Conservation (phyloP, 2,888 invertebrate genomes). For the Melieria picta region DNA sequence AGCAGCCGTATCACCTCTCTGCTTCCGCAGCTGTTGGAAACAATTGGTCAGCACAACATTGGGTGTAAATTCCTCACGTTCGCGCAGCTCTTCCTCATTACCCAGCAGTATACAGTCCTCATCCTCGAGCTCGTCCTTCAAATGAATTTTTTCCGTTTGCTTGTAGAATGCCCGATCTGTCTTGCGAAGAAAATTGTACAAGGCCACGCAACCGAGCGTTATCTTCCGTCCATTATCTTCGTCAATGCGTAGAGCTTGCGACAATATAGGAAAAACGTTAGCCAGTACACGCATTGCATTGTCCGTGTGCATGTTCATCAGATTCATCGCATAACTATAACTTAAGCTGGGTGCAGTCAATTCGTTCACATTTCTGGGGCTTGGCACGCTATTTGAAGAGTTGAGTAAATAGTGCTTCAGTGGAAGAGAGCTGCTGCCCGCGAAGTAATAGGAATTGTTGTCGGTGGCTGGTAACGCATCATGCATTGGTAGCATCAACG, state of each 20-base stretch:
- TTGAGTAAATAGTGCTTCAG: constrained; percentile 58
- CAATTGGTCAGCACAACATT: constrained; percentile 58
- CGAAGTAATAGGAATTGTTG: constrained; percentile 50
- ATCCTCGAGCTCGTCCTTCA: constrained; percentile 40
- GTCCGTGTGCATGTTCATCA: constrained; percentile 51
- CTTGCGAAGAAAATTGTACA: constrained; percentile 63
- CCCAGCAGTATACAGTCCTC: constrained; percentile 55
- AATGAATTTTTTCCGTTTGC: constrained; percentile 51
- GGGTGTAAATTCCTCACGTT: constrained; percentile 59
- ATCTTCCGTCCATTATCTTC: constrained; percentile 60
- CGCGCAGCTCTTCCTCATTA: constrained; percentile 58
- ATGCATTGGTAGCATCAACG: constrained; percentile 37
- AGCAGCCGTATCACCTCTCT: constrained; percentile 55
- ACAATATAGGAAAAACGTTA: constrained; percentile 62
- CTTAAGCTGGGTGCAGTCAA: constrained; percentile 39
- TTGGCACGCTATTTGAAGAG: constrained; percentile 48
- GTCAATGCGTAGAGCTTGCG: constrained; percentile 59
- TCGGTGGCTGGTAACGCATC: constrained; percentile 16
- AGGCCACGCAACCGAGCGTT: constrained; percentile 60
- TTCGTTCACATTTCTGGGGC: constrained; percentile 40
- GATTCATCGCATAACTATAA: constrained; percentile 51
- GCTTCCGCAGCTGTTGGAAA: constrained; percentile 53
- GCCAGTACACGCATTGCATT: constrained; percentile 58
- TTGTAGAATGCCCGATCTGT: constrained; percentile 58
- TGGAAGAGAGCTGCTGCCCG: constrained; percentile 56